Evolutionary conservation across 2,797 vertebrate genomes (phyloP).

Genomic region (Cygnus olor): DNA sequence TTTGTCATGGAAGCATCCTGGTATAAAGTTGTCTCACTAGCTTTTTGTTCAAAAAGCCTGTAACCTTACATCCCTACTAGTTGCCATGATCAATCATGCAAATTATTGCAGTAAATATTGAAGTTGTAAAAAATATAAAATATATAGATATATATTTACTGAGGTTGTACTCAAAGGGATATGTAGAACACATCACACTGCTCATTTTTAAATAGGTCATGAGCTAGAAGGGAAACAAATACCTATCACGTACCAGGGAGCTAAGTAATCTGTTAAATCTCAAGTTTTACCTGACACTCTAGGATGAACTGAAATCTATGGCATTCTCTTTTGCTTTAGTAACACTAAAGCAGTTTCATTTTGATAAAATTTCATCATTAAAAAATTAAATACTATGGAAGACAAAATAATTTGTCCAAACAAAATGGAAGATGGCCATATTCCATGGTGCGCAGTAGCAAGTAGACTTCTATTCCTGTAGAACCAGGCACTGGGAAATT

Average conservation of each 20-base stretch:
- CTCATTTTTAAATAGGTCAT: neutral
- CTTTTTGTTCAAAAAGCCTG: slow-evolving; percentile 17
- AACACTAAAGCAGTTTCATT: neutral
- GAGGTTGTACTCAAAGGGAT: neutral
- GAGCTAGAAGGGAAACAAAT: neutral
- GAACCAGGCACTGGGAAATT: neutral
- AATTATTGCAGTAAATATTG: slow-evolving; percentile 38
- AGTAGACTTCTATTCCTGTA: neutral
- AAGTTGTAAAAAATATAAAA: neutral
- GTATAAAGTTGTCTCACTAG: neutral
- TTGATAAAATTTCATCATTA: neutral
- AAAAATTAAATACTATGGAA: neutral
- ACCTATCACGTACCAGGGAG: neutral
- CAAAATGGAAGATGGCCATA: neutral
- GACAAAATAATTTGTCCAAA: neutral
- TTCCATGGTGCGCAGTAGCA: neutral
- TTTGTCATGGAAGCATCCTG: slow-evolving; percentile 12
- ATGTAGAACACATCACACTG: neutral
- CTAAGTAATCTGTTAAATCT: neutral
- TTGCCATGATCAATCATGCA: slow-evolving; percentile 35
- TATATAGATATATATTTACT: neutral
- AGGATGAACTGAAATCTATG: neutral
- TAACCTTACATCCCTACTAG: neutral
- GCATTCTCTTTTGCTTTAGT: neutral
- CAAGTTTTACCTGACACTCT: neutral